Base-by-base conservation (phyloP, 2,797 vertebrate species). In the Podarcis siculus region DNA sequence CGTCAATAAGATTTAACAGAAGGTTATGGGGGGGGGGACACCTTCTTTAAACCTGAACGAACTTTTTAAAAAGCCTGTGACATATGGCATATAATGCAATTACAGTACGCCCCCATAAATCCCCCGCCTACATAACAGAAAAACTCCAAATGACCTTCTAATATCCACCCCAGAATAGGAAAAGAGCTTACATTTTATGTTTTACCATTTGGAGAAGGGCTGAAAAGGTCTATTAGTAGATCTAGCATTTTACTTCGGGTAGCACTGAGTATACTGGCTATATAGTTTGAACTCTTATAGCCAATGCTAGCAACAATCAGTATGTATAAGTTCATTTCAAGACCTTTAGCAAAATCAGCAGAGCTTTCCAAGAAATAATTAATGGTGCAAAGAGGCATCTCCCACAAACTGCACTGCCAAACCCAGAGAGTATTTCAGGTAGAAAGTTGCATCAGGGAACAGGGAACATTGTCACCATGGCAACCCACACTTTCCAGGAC, bases 61-160 rank as follows among this genome's bases (percentile, higher is more conserved):
- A 92, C 76, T 87, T 92, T 82, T 94, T 93, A 91, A 76, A 86
- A 64, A 30, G 45, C 69, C 58, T n/a, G 79, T 39, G 92, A 89
- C 94, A 94, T 89, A 92, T 84, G 90, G 86, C 84, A 88, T 72
- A 39, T 66, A 82, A 91, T 78, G 78, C 25, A 86, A 25, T 89
- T 85, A 35, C 78, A 76, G 94, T 85, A 64, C n/a, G 67, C 39
- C 71, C 91, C 73, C 79, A 86, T 82, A 94, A 83, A 91, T 82
- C 61, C 19, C 55, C 42, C 71, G 37, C 69, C 87, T 71, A 69
- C 78, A 86, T 45, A 71, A 80, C 21, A 92, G 87, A 90, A 85
- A 82, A 94, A 42, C 17, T 82, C 92, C 85, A 94, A 90, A 87
- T 89, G 91, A 93, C 87, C 92, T 87, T 85, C 61, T 91, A 90